These are phyloP conservation scores for Ophraella communa DNA, from an alignment of 2,888 invertebrate species.

Conservation along the genomic window DNA sequence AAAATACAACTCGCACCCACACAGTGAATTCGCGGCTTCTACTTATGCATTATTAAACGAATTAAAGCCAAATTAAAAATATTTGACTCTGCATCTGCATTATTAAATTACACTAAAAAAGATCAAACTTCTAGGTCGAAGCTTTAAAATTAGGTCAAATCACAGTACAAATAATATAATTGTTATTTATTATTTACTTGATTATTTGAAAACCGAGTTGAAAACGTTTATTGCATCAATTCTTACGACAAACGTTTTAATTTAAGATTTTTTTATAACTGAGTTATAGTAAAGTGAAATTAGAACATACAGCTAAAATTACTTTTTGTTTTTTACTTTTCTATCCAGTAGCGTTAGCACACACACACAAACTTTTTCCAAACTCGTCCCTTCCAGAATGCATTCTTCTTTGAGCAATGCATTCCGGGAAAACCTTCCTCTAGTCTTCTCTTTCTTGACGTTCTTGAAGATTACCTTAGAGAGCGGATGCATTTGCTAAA, in stretches of 20 bases:
- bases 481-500: too few relatives aligned
- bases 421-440: too few relatives aligned
- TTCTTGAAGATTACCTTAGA: too few relatives aligned
- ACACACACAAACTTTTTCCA: too few relatives aligned
- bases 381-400: too few relatives aligned
- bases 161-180: constrained; percentile 8
- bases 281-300: not conserved
- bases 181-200: constrained; percentile 7
- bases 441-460: too few relatives aligned
- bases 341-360: too few relatives aligned
- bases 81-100: not conserved
- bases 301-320: too few relatives aligned
- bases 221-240: constrained; percentile 9
- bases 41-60: not conserved
- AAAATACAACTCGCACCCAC: too few relatives aligned
- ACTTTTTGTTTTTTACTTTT: too few relatives aligned
- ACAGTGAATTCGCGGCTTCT: too few relatives aligned
- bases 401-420: too few relatives aligned
- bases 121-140: constrained; percentile 12
- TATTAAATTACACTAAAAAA: not conserved
- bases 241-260: not conserved
- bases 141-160: constrained; percentile 16
- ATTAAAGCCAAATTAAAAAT: not conserved
- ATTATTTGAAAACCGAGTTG: constrained; percentile 7
- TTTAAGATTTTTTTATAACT: constrained; percentile 23